phyloP scores from a whole-genome alignment of 1,140 invertebrate genomes.

The Pemphigus obesinymphae region DNA sequence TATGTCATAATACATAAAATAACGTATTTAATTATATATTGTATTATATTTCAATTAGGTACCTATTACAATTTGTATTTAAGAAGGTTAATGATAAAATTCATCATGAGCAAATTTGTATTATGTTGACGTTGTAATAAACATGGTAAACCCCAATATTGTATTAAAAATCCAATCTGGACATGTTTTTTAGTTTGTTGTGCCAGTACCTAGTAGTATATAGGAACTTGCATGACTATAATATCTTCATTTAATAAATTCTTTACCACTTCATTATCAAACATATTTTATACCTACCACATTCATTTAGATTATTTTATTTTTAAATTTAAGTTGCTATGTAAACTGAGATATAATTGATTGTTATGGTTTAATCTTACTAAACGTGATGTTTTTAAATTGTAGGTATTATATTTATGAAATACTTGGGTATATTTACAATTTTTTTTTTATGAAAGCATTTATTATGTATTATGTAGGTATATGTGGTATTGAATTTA shows the following conservation, averaged over 20 bases:
- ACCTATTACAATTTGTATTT: too few species aligned
- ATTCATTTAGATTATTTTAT: constrained; percentile 9
- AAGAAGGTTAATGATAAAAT: too few species aligned
- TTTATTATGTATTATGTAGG: too few species aligned
- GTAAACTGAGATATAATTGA: neutral
- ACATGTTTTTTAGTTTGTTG: neutral
- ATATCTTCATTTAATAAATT: neutral
- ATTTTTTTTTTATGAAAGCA: too few species aligned
- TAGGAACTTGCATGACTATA: too few species aligned
- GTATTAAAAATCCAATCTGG: neutral
- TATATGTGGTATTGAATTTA: too few species aligned
- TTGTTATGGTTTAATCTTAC: neutral
- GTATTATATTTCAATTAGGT: too few species aligned
- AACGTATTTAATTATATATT: too few species aligned
- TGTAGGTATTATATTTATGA: too few species aligned
- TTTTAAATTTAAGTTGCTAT: neutral
- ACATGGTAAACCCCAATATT: neutral
- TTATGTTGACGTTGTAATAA: neutral
- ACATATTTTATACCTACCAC: neutral
- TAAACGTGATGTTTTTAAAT: neutral
- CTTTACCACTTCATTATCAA: neutral
- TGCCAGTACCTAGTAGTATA: too few species aligned
- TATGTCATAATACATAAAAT: too few species aligned
- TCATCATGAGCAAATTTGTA: neutral
- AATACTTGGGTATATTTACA: too few species aligned